Evolutionary conservation across 2,113 vertebrate species (phyloP), one percentile per base, ranked within the genome.

Genomic region (human (Homo sapiens)): DNA sequence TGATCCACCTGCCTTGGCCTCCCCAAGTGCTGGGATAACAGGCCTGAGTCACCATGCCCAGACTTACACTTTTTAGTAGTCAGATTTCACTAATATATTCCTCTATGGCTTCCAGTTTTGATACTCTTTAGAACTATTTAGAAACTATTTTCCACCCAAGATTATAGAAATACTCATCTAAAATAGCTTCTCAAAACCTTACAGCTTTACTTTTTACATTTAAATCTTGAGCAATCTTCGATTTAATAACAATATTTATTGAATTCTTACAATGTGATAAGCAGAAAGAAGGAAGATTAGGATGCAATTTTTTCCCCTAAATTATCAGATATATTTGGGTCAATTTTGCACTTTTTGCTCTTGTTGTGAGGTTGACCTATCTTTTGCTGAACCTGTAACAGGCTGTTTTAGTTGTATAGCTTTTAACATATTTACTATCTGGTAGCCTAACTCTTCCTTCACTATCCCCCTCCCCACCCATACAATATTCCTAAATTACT

Each of bases 361-460:
- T 82, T 23, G 14, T 27, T 43, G 30, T 70, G 40, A 90, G 20
- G 66, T 6, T 81, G 40, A 43, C 14, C 87, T 88, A 27, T 40
- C 8, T 89, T 93, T 90, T 38, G 27, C 27, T 81, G 64, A 95
- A 52, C 25, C 22, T 17, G n/a, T 30, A 55, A 11, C 70, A 93
- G 87, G 64, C 9, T 92, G 32, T 85, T 90, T 92, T n/a, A 72
- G 50, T 64, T 87, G 61, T 70, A 30, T 23, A 40, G 86, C 9
- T 95, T 89, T 94, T 48, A 90, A 80, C 50, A 48, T 83, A 32
- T 45, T 94, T 81, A 81, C 79, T 73, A 13, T 73, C 82, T 25
- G 25, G 45, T 40, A 55, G 66, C 30, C 48, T 81, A 79, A 40
- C 43, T 32, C 11, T 48, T 66, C 40, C 68, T 50, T 89, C 8